Conservation (phyloP, 1,140 invertebrate genomes). For the Aporrectodea caliginosa region DNA sequence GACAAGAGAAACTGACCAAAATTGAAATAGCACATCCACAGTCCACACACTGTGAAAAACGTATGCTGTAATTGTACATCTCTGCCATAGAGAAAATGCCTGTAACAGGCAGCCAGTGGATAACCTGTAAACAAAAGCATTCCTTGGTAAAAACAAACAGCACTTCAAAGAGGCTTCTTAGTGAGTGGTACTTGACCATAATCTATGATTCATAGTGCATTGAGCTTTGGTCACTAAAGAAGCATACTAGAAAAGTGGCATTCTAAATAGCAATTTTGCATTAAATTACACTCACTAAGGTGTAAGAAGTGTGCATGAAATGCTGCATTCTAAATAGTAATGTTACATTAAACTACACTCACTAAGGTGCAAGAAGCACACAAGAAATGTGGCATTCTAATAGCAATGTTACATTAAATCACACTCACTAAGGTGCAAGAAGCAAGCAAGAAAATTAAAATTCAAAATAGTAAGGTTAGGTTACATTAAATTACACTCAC, state of each 20-base stretch:
- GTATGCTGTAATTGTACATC: slow-evolving; percentile 64
- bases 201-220: not conserved
- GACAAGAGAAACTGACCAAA: slow-evolving; percentile 67
- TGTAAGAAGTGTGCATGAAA: too few relatives aligned
- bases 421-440: too few relatives aligned
- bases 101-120: slow-evolving; percentile 71
- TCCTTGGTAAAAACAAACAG: not conserved
- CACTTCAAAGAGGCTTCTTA: not conserved
- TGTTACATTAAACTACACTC: too few relatives aligned
- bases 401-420: too few relatives aligned
- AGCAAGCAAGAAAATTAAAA: too few relatives aligned
- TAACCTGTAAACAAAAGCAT: slow-evolving; percentile 64
- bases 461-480: too few relatives aligned
- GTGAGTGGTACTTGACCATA: not conserved
- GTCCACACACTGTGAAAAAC: slow-evolving; percentile 69
- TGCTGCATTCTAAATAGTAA: too few relatives aligned
- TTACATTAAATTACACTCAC: too few relatives aligned
- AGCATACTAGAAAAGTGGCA: not conserved
- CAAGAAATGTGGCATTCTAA: too few relatives aligned
- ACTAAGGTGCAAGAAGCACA: too few relatives aligned
- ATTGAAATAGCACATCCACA: slow-evolving; percentile 73
- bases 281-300: too few relatives aligned
- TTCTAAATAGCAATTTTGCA: not conserved
- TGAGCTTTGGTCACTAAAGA: not conserved
- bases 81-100: slow-evolving; percentile 60